phyloP scores from a whole-genome alignment of 2,888 invertebrate species.

The Meiosimyza platycephala region DNA sequence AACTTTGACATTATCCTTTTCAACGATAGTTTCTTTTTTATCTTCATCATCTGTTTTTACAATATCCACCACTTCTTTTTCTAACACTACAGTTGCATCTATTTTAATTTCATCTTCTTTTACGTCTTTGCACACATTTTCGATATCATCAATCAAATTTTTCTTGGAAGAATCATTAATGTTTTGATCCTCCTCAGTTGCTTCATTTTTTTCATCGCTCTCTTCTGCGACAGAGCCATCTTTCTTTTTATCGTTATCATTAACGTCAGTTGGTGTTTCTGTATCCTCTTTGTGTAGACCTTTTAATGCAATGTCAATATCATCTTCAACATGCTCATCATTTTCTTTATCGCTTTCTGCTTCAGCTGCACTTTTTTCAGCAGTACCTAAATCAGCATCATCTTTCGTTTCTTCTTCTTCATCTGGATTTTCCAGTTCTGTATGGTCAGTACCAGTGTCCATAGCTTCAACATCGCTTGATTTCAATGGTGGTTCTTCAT shows the following conservation, averaged over 20 bases:
- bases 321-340: slow-evolving; percentile 49
- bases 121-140: slow-evolving; percentile 14
- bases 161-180: background rate
- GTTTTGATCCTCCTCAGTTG: slow-evolving; percentile 1
- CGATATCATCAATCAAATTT: background rate
- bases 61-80: slow-evolving; percentile 17
- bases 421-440: too few species aligned
- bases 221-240: background rate
- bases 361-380: background rate
- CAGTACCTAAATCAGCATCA: background rate
- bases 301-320: slow-evolving; percentile 57
- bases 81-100: slow-evolving; percentile 38
- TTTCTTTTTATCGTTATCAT: slow-evolving; percentile 16
- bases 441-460: too few species aligned
- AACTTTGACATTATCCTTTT: slow-evolving; percentile 11
- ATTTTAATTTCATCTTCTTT: slow-evolving; percentile 37
- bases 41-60: slow-evolving; percentile 32
- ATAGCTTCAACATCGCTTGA: too few species aligned
- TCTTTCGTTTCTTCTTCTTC: background rate
- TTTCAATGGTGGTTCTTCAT: slow-evolving; percentile 15
- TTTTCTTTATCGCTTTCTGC: background rate
- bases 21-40: slow-evolving; percentile 9
- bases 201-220: background rate
- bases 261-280: slow-evolving; percentile 17
- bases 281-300: slow-evolving; percentile 54